A percentile compares a stretch with the other conserved stretches of the same genome.
Evolutionary conservation across 2,888 invertebrate species (phyloP).

Genomic region (Eubasilissa splendida): DNA sequence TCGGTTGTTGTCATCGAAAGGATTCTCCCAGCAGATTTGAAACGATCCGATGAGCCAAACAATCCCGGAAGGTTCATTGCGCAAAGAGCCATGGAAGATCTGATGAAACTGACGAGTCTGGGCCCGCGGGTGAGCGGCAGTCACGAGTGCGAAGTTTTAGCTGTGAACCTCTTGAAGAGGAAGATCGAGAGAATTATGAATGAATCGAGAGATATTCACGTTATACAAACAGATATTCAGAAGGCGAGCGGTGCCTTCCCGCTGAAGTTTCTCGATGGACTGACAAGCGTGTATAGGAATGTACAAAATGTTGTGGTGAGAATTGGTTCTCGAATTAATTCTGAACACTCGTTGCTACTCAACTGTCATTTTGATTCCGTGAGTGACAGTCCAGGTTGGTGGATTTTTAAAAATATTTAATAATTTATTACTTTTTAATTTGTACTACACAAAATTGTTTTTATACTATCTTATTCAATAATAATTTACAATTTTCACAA

Average conservation of each 20-base stretch:
- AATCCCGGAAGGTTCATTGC: constrained; percentile 73
- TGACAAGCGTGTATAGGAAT: constrained; percentile 88
- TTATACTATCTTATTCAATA: no score
- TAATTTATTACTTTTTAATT: no score
- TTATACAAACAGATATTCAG: constrained; percentile 79
- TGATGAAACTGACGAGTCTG: constrained; percentile 75
- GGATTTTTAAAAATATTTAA: no score
- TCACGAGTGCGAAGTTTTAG: constrained; percentile 84
- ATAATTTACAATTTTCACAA: no score
- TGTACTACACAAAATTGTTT: no score
- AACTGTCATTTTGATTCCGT: constrained; percentile 96
- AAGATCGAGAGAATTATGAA: constrained; percentile 72
- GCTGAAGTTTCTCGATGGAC: constrained; percentile 82
- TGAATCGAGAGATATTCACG: constrained; percentile 71
- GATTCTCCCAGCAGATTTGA: constrained; percentile 73
- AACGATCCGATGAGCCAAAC: constrained; percentile 64
- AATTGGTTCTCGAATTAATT: constrained; percentile 72
- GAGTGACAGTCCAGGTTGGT: constrained; percentile 85
- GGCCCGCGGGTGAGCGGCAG: constrained; percentile 80
- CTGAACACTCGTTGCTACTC: constrained; percentile 79
- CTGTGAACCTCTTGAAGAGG: constrained; percentile 75
- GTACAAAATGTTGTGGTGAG: constrained; percentile 86
- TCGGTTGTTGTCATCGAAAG: constrained; percentile 74
- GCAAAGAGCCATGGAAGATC: constrained; percentile 77
- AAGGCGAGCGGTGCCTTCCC: constrained; percentile 82